These are phyloP conservation scores for Ciconia boyciana DNA, from an alignment of 2,113 vertebrate genomes.

Conservation along the genomic window DNA sequence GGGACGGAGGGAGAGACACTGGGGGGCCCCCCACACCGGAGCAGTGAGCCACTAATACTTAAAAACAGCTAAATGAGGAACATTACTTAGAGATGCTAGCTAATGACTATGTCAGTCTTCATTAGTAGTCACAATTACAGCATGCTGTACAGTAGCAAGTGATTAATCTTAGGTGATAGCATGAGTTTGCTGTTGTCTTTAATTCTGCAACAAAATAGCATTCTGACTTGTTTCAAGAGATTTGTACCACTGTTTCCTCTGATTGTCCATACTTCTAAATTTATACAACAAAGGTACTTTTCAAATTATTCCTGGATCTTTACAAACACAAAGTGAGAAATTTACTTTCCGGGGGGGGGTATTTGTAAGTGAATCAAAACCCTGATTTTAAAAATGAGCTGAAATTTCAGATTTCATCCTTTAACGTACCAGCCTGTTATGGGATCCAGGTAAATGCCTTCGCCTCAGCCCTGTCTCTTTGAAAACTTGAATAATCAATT, in stretches of 20 bases:
- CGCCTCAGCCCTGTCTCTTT: background rate
- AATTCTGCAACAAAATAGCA: background rate
- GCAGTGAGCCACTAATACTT: background rate
- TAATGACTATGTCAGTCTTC: background rate
- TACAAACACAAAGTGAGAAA: background rate
- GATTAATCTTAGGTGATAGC: fast-evolving
- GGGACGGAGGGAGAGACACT: background rate
- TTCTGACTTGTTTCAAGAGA: background rate
- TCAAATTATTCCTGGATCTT: background rate
- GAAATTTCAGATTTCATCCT: background rate
- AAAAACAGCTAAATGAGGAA: background rate
- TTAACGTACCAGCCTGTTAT: background rate
- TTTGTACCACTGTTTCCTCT: fast-evolving
- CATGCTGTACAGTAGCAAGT: background rate
- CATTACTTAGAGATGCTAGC: fast-evolving
- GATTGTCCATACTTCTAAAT: background rate
- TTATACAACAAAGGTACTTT: background rate
- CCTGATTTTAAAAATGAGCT: background rate
- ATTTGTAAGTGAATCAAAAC: background rate
- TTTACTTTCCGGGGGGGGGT: background rate
- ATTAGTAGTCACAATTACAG: background rate
- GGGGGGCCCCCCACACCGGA: too few relatives aligned
- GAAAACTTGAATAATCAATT: background rate
- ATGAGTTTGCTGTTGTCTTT: background rate
- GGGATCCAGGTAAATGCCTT: background rate